Evolutionary conservation across 2,113 vertebrate species (phyloP).

Genomic region (Spilogale gracilis): DNA sequence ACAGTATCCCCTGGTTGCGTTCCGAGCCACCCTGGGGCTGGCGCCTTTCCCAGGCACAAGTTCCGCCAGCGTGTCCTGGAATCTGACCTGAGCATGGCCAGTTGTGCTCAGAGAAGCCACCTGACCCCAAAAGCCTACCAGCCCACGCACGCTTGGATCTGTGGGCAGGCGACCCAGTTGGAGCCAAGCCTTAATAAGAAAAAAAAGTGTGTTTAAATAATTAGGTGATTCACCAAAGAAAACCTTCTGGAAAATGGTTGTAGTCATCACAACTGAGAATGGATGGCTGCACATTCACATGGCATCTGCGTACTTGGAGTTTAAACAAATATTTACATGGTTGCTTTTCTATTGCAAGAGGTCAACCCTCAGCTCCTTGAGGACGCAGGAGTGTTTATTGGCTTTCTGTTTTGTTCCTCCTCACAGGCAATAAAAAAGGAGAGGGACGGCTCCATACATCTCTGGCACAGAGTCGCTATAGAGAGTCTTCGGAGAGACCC

Average conservation of each 20-base stretch:
- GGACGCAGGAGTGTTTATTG: not conserved
- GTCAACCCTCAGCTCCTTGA: not conserved
- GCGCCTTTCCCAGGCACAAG: not conserved
- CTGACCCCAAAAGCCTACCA: not conserved
- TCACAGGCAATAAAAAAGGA: not conserved
- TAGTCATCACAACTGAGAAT: not conserved
- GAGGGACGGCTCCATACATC: not conserved
- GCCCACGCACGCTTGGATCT: not conserved
- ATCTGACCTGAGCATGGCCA: not conserved
- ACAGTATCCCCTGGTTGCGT: not conserved
- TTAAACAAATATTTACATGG: not conserved
- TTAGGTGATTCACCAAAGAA: not conserved
- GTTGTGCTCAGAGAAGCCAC: not conserved
- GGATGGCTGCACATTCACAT: not conserved
- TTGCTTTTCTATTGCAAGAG: not conserved
- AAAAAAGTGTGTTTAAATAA: slow-evolving; percentile 37
- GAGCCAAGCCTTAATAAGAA: not conserved
- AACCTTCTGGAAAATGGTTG: not conserved
- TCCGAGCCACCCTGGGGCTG: not conserved
- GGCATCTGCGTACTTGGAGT: not conserved
- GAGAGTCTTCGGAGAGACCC: not conserved
- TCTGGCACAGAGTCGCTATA: not conserved
- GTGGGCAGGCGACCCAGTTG: not conserved
- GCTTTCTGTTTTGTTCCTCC: not conserved
- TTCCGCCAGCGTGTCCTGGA: not conserved